Evolutionary conservation across 2,113 vertebrate genomes (phyloP).

Genomic region (Strigops habroptila): DNA sequence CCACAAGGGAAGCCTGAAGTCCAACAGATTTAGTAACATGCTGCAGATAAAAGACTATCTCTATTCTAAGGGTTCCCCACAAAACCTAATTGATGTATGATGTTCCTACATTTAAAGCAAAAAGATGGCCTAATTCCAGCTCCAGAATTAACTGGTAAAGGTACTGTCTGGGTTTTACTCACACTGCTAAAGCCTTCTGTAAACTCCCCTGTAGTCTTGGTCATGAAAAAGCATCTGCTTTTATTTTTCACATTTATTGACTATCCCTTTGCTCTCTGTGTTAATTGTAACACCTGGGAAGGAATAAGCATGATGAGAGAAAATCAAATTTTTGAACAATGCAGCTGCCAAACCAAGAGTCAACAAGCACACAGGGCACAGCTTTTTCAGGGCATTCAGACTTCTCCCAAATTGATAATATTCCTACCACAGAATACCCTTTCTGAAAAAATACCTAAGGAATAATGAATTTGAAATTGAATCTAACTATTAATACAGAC

Average conservation of each 20-base stretch:
- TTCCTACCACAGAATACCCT: neutral
- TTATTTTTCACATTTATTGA: neutral
- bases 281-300: neutral
- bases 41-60: neutral
- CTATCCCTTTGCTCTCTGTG: neutral
- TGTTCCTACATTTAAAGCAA: neutral
- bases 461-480: neutral
- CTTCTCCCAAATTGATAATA: neutral
- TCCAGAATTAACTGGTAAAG: neutral
- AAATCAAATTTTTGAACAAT: neutral
- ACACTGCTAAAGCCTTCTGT: neutral
- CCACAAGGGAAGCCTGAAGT: neutral
- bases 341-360: neutral
- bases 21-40: neutral
- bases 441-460: neutral
- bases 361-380: rapidly evolving
- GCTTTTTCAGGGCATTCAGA: neutral
- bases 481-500: neutral
- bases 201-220: neutral
- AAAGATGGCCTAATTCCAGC: neutral
- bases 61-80: neutral
- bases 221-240: neutral
- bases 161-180: neutral
- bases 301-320: neutral
- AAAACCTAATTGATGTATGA: neutral